Conservation (phyloP, 1,140 invertebrate species). For the Aporrectodea caliginosa region DNA sequence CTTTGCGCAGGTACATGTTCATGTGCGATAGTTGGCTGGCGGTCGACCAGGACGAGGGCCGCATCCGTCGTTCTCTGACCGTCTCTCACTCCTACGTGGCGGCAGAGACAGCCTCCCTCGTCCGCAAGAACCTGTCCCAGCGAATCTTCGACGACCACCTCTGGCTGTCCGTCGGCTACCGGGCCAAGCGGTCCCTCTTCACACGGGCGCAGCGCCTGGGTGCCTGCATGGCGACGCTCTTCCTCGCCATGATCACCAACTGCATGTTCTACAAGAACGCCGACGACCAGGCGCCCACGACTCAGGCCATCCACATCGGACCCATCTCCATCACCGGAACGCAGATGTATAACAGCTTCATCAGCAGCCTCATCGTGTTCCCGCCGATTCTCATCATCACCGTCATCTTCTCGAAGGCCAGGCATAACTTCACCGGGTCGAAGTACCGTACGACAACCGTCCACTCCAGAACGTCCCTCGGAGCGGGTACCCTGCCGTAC, state of each 20-base stretch:
- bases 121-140: slow-evolving; percentile 48
- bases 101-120: slow-evolving; percentile 43
- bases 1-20: slow-evolving; percentile 23
- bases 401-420: slow-evolving; percentile 21
- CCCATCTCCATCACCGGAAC: slow-evolving; percentile 21
- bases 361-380: slow-evolving; percentile 18
- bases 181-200: slow-evolving; percentile 52
- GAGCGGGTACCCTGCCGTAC: slow-evolving; percentile 20
- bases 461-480: background rate
- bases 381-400: slow-evolving; percentile 25
- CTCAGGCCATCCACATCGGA: slow-evolving; percentile 4
- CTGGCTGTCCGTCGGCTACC: slow-evolving; percentile 56
- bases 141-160: slow-evolving; percentile 52
- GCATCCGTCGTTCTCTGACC: slow-evolving; percentile 53
- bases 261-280: background rate
- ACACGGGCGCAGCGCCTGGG: slow-evolving; percentile 53
- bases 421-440: slow-evolving; percentile 1
- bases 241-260: slow-evolving; percentile 3
- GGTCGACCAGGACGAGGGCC: slow-evolving; percentile 55
- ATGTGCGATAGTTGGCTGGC: slow-evolving; percentile 52
- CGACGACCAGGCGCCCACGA: background rate
- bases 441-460: background rate
- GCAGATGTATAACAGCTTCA: slow-evolving; percentile 8
- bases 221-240: slow-evolving; percentile 26
- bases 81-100: slow-evolving; percentile 39